Evolutionary conservation across 2,888 invertebrate species (phyloP).

Genomic region (Hirtodrosophila cameraria): DNA sequence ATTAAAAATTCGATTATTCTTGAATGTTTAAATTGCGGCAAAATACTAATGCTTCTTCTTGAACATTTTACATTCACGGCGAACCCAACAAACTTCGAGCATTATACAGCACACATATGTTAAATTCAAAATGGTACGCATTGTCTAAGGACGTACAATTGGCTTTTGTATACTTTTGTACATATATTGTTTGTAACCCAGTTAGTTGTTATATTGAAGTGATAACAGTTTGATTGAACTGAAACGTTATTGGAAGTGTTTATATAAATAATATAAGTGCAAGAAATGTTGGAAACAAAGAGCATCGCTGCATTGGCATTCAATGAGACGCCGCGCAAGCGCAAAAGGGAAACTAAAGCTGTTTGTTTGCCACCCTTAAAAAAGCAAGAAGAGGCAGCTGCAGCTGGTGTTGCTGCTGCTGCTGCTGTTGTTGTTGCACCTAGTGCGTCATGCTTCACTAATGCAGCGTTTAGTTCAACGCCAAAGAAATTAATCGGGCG

Average conservation of each 20-base stretch:
- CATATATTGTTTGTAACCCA: conserved; percentile 4
- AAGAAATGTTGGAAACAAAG: conserved; percentile 69
- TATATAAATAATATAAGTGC: neutral
- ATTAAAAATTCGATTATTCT: neutral
- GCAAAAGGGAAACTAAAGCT: conserved; percentile 78
- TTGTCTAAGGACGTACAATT: conserved; percentile 27
- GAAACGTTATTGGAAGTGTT: neutral
- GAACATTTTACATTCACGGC: conserved; percentile 12
- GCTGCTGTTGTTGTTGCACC: conserved; percentile 26
- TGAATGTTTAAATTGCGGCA: conserved; percentile 3
- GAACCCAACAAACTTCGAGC: neutral
- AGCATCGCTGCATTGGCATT: conserved; percentile 61
- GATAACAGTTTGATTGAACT: neutral
- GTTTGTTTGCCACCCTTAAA: conserved; percentile 52
- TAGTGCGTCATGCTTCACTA: conserved; percentile 77
- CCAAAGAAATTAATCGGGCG: conserved; percentile 78
- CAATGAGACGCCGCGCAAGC: conserved; percentile 80
- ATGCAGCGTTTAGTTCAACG: conserved; percentile 82
- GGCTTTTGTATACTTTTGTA: conserved; percentile 38
- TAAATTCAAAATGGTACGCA: conserved; percentile 53
- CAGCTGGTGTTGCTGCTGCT: conserved; percentile 1
- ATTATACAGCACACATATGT: conserved; percentile 26
- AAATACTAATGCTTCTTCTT: neutral
- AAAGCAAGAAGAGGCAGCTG: conserved; percentile 47
- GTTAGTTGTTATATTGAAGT: neutral